Conservation (phyloP, 2,888 invertebrate genomes). For the Minunthozetes semirufus region DNA sequence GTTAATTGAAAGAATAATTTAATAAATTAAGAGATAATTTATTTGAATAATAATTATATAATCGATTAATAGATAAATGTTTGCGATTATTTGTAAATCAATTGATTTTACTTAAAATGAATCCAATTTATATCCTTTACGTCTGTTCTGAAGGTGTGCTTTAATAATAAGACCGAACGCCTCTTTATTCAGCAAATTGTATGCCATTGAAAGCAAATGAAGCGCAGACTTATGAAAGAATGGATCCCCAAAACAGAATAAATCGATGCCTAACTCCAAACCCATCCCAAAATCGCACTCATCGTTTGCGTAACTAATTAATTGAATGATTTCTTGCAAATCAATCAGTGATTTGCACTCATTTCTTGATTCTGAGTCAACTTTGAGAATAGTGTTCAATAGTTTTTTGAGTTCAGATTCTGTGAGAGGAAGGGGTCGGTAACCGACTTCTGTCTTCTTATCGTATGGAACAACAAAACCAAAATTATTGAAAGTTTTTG, state of each 20-base stretch:
- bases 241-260: conserved; percentile 68
- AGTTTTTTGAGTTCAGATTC: conserved; percentile 58
- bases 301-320: conserved; percentile 80
- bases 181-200: conserved; percentile 64
- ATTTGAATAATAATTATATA: not conserved
- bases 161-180: conserved; percentile 66
- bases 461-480: conserved; percentile 80
- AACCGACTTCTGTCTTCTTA: conserved; percentile 68
- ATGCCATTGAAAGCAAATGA: conserved; percentile 64
- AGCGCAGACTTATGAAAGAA: conserved; percentile 61
- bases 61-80: not conserved
- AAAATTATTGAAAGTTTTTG: conserved; percentile 59
- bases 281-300: conserved; percentile 93
- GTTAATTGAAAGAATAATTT: too few relatives aligned
- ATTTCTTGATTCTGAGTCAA: conserved; percentile 52
- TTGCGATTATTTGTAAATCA: not conserved
- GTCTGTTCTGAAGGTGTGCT: conserved; percentile 65
- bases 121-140: not conserved
- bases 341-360: conserved; percentile 59
- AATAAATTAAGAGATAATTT: not conserved
- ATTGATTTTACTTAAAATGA: not conserved
- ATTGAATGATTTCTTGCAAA: conserved; percentile 71
- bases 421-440: conserved; percentile 63
- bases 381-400: conserved; percentile 55
- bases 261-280: conserved; percentile 74